Conservation (phyloP, 2,888 invertebrate genomes). For the Polymixis flavicincta region DNA sequence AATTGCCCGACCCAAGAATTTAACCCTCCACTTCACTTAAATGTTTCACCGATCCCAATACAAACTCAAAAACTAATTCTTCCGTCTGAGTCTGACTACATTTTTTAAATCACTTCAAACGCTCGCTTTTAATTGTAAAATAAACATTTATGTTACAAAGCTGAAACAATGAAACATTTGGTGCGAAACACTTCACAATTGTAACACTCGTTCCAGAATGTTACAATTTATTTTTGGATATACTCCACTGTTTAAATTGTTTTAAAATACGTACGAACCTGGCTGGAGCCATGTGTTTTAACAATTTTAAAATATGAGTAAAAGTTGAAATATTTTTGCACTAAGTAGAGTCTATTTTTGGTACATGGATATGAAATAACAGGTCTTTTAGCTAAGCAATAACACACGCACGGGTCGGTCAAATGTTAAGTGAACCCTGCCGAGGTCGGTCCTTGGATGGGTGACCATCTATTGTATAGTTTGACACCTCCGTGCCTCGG, state of each 20-base stretch:
- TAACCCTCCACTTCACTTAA: background rate
- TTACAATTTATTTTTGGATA: constrained; percentile 56
- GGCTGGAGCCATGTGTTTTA: constrained; percentile 18
- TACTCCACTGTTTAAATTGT: constrained; percentile 36
- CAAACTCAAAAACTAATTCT: background rate
- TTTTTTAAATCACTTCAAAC: constrained; percentile 46
- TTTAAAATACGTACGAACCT: constrained; percentile 52
- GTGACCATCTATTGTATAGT: background rate
- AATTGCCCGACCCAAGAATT: background rate
- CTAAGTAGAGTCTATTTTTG: background rate
- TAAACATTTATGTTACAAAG: constrained; percentile 51
- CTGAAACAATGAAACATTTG: constrained; percentile 56
- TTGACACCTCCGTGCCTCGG: background rate
- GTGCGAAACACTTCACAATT: constrained; percentile 38
- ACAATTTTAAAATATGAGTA: constrained; percentile 18
- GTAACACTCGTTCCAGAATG: constrained; percentile 33
- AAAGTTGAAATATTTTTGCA: background rate
- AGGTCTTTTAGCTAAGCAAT: background rate
- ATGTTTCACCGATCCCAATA: constrained; percentile 20
- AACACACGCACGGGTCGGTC: background rate
- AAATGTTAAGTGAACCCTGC: background rate
- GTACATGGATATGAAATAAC: background rate
- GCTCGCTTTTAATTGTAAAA: constrained; percentile 41
- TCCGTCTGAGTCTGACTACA: background rate
- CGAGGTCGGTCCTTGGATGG: background rate